Evolutionary conservation across 2,113 vertebrate genomes (phyloP), one percentile per base, ranked within the genome.

Genomic region (Chionomys nivalis): DNA sequence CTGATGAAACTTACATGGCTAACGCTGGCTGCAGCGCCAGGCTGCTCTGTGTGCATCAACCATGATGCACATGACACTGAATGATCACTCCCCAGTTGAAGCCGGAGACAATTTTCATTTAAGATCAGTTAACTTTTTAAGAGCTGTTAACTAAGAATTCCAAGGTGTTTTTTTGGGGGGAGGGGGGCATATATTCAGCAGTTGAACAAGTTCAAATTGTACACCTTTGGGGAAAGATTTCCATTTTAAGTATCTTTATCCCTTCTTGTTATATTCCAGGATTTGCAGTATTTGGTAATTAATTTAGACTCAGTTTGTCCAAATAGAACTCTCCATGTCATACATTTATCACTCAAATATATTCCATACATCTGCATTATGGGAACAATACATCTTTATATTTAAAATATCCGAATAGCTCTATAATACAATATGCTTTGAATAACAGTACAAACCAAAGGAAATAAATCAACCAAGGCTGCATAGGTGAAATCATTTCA

Each of bases 401-500:
- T 98, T 99, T 99, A 99, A 99, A 99, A 99, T 98, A 99, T 99
- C 98, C 99, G 98, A 99, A 99, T 99, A 99, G 98, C 98, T 99
- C 99, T 99, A 99, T 99, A 98, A 99, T 99, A 99, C 99, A 99
- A 99, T 99, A 99, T 99, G 99, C 98, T 98, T 99, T 99, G 98
- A 99, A 98, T 98, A 99, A 99, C 98, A 99, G 98, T 99, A 99
- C 98, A 99, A 99, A 99, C 98, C 98, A 98, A 98, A 98, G 97
- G 98, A 98, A 99, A 99, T 98, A 98, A 99, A 95, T 97, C 97
- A 99, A 98, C 98, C 98, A 99, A 99, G 98, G 98, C 99, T 99
- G 99, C 99, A 99, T 99, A 99, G 99, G 99, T 99, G 98, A 97
- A 98, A 99, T 98, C 98, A 99, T 98, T 99, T 98, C 98, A 99